phyloP scores from a whole-genome alignment of 2,888 invertebrate genomes.

The Ornithoptera alexandrae region DNA sequence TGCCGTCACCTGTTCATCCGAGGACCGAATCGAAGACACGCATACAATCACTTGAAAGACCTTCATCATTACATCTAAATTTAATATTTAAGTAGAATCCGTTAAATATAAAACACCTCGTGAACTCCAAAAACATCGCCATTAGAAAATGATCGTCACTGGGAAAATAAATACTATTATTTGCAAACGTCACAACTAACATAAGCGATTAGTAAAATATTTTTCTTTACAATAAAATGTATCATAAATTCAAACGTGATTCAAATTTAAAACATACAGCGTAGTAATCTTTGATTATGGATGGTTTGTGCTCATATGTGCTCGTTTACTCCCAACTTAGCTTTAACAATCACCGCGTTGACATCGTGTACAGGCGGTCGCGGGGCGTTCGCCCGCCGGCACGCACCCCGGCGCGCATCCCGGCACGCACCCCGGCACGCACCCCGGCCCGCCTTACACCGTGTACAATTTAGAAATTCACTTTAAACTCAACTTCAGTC shows the following conservation, averaged over 20 bases:
- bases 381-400: conserved; percentile 12
- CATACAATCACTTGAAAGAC: conserved; percentile 50
- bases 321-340: conserved; percentile 68
- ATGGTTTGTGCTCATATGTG: conserved; percentile 79
- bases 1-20: conserved; percentile 45
- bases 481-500: conserved; percentile 71
- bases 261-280: conserved; percentile 76
- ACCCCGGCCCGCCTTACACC: conserved; percentile 39
- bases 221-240: conserved; percentile 75
- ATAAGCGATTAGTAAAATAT: conserved; percentile 77
- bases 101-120: conserved; percentile 68
- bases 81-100: conserved; percentile 61
- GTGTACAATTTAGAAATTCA: conserved; percentile 49
- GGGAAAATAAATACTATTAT: conserved; percentile 77
- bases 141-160: conserved; percentile 60
- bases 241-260: conserved; percentile 79
- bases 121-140: conserved; percentile 56
- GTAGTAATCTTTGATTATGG: conserved; percentile 74
- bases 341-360: conserved; percentile 73
- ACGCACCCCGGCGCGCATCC: conserved; percentile 32
- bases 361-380: conserved; percentile 42
- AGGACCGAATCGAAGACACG: conserved; percentile 53
- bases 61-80: conserved; percentile 50
- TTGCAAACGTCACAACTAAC: conserved; percentile 76
- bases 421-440: conserved; percentile 28